phyloP scores from a whole-genome alignment of 2,888 invertebrate genomes.

The Sphaerophoria rueppellii region DNA sequence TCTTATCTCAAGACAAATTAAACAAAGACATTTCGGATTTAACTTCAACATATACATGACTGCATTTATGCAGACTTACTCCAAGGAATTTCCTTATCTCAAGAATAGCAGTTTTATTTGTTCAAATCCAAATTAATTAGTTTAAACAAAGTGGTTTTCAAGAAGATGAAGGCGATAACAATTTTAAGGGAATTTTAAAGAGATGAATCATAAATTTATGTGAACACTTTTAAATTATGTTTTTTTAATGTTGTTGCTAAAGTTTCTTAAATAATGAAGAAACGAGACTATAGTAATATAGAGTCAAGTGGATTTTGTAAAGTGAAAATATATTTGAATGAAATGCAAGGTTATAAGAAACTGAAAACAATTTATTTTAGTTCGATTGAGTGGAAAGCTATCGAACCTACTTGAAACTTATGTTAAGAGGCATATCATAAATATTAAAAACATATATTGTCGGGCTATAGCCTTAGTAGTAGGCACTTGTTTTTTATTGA shows the following conservation, averaged over 20 bases:
- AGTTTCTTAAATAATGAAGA: slow-evolving; percentile 5
- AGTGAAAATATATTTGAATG: slow-evolving; percentile 34
- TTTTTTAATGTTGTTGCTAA: slow-evolving; percentile 2
- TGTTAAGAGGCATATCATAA: neutral
- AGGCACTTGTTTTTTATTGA: too few species aligned
- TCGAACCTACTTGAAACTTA: slow-evolving; percentile 58
- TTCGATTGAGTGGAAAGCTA: slow-evolving; percentile 64
- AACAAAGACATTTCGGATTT: slow-evolving; percentile 23
- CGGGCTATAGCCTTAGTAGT: too few species aligned
- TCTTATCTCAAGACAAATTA: slow-evolving; percentile 30
- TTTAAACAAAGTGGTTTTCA: neutral
- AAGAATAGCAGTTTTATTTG: slow-evolving; percentile 13
- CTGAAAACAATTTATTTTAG: slow-evolving; percentile 51
- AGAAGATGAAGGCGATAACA: neutral
- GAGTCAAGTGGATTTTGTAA: slow-evolving; percentile 57
- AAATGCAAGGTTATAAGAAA: slow-evolving; percentile 45
- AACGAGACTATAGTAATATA: slow-evolving; percentile 47
- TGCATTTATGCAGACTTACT: slow-evolving; percentile 26
- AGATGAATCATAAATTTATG: slow-evolving; percentile 3
- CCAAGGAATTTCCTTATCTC: slow-evolving; percentile 1
- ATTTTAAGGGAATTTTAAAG: neutral
- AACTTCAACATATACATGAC: neutral
- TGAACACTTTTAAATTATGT: neutral
- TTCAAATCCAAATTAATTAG: slow-evolving; percentile 2
- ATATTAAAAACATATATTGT: too few species aligned